These are phyloP conservation scores for Dascyllus trimaculatus DNA, from an alignment of 2,113 vertebrate species.

Conservation along the genomic window DNA sequence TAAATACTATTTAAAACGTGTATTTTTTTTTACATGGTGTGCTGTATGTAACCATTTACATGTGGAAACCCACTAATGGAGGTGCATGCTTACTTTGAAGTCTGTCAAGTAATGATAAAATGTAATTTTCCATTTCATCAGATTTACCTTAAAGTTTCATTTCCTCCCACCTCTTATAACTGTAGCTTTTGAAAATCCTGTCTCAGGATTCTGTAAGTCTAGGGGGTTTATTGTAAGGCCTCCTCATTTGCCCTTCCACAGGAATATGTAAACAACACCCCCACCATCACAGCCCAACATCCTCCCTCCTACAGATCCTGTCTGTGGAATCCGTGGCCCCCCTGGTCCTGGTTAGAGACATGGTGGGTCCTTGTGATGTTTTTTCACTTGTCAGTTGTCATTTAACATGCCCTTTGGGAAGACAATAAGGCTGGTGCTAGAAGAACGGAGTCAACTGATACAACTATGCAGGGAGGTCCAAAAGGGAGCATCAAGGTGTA, in stretches of 20 bases:
- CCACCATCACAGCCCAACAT: slow-evolving; percentile 26
- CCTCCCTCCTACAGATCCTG: slow-evolving; percentile 8
- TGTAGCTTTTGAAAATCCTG: slow-evolving; percentile 26
- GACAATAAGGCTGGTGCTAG: slow-evolving; percentile 28
- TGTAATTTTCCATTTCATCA: background rate
- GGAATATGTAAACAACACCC: slow-evolving; percentile 44
- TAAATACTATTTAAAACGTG: too few species aligned
- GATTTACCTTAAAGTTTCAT: slow-evolving; percentile 37
- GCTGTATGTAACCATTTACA: background rate
- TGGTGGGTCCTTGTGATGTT: slow-evolving; percentile 47
- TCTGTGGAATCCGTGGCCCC: slow-evolving; percentile 25
- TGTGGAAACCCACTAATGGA: too few species aligned
- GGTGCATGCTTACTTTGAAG: background rate
- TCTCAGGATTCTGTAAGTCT: slow-evolving; percentile 17
- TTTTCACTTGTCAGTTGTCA: slow-evolving; percentile 65
- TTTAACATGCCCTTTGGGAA: slow-evolving; percentile 62
- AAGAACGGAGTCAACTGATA: slow-evolving; percentile 13
- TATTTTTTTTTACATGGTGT: too few species aligned
- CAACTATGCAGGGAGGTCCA: slow-evolving; percentile 34
- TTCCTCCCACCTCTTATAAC: slow-evolving; percentile 20
- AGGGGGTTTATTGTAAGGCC: background rate
- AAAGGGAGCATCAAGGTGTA: background rate
- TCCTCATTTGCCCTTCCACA: slow-evolving; percentile 12
- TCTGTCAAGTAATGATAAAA: slow-evolving; percentile 14
- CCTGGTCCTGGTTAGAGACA: background rate